These are phyloP conservation scores for Drosophila lutescens DNA, from an alignment of 2,888 invertebrate genomes.

Conservation along the genomic window DNA sequence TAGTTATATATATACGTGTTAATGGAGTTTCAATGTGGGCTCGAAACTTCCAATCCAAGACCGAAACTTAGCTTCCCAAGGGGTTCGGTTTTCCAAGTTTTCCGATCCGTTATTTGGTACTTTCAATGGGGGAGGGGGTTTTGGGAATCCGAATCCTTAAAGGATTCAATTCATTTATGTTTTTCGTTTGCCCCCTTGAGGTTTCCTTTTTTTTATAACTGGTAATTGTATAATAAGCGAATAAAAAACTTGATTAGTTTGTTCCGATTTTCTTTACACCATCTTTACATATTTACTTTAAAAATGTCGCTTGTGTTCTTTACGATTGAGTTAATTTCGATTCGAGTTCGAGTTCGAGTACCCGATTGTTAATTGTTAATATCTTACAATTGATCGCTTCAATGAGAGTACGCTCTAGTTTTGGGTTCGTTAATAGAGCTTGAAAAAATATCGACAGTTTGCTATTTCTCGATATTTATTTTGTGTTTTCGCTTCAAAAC, in stretches of 20 bases:
- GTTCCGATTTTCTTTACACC: constrained; percentile 60
- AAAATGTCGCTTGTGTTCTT: constrained; percentile 36
- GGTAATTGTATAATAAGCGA: constrained; percentile 66
- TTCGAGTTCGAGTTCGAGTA: constrained; percentile 33
- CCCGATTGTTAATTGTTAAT: constrained; percentile 42
- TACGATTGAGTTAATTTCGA: constrained; percentile 31
- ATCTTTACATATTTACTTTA: constrained; percentile 56
- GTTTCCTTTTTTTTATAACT: constrained; percentile 21
- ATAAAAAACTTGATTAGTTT: constrained; percentile 75
- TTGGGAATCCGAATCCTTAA: neutral
- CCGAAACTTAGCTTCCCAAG: constrained; percentile 8
- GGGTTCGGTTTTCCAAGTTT: neutral
- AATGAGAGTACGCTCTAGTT: constrained; percentile 45
- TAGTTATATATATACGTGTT: constrained; percentile 52
- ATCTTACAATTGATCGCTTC: constrained; percentile 66
- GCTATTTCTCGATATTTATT: no score
- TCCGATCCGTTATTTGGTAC: neutral
- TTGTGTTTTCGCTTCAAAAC: no score
- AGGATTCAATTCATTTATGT: constrained; percentile 5
- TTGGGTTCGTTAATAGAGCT: neutral
- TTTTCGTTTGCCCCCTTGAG: constrained; percentile 12
- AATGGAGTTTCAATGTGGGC: constrained; percentile 24
- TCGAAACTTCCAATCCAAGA: constrained; percentile 12
- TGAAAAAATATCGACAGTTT: no score
- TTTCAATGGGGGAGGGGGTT: neutral